Evolutionary conservation across 2,797 vertebrate genomes (phyloP).

Genomic region (Cynodonichthys magdalenae): DNA sequence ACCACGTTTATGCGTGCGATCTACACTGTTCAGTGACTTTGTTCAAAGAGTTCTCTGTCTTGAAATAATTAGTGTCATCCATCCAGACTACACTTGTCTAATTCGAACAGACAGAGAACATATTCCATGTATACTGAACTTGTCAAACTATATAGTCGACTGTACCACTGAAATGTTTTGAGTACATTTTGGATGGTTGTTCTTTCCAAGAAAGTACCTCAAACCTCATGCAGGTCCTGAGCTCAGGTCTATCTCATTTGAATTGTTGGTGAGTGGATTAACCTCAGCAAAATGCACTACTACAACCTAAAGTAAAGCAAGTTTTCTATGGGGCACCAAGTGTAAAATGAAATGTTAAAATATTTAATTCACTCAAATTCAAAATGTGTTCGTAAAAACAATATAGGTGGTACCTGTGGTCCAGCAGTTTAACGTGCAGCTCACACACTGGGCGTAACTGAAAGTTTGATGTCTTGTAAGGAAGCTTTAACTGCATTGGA

Average conservation of each 20-base stretch:
- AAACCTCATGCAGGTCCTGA: slow-evolving; percentile 58
- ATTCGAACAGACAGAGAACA: slow-evolving; percentile 11
- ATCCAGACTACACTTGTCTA: slow-evolving; percentile 19
- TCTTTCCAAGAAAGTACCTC: slow-evolving; percentile 64
- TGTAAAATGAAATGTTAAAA: too few species aligned
- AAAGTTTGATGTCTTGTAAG: too few species aligned
- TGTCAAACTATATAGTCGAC: slow-evolving; percentile 11
- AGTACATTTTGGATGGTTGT: slow-evolving; percentile 37
- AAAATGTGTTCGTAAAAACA: too few species aligned
- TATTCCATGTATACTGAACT: slow-evolving; percentile 12
- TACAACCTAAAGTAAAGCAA: slow-evolving; percentile 57
- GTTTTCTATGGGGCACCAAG: slow-evolving; percentile 42
- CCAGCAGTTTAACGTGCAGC: too few species aligned
- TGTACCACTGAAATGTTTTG: slow-evolving; percentile 21
- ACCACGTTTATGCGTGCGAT: slow-evolving; percentile 19
- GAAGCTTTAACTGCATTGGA: too few species aligned
- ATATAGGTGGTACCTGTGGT: too few species aligned
- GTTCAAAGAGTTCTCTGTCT: slow-evolving; percentile 20
- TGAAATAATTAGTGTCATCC: slow-evolving; percentile 17
- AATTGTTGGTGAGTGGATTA: slow-evolving; percentile 54
- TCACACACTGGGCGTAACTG: too few species aligned
- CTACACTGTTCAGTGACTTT: slow-evolving; percentile 13
- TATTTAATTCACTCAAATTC: too few species aligned
- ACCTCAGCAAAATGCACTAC: slow-evolving; percentile 72
- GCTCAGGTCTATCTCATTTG: slow-evolving; percentile 63